Conservation (phyloP, 2,888 invertebrate genomes). For the Nemurella pictetii region DNA sequence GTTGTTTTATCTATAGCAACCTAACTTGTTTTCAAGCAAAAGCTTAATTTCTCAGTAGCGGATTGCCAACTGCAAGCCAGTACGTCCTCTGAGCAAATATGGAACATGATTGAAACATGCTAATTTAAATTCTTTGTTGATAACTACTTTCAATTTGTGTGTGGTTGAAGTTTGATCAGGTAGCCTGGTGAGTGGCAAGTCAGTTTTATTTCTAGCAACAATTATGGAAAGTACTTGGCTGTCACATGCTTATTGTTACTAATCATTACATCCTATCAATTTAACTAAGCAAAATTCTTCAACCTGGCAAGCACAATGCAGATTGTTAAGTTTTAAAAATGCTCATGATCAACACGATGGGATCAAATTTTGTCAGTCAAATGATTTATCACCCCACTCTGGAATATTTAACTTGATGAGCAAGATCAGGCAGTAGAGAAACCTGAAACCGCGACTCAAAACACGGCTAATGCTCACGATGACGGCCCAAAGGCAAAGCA, state of each 20-base stretch:
- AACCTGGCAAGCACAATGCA: no score
- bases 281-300: no score
- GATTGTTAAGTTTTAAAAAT: no score
- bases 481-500: neutral
- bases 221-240: neutral
- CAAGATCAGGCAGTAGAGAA: no score
- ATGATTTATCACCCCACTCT: no score
- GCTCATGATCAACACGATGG: no score
- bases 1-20: neutral
- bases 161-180: neutral
- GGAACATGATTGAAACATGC: neutral
- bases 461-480: no score
- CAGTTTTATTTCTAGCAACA: neutral
- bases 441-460: no score
- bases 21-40: neutral
- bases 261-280: neutral
- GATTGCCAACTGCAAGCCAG: neutral
- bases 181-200: neutral
- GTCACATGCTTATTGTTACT: neutral
- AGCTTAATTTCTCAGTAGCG: neutral
- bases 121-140: neutral
- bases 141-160: neutral
- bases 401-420: no score
- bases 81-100: neutral
- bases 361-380: no score